Evolutionary conservation across 2,888 invertebrate species (phyloP).

Genomic region (Archaeoteleia sp.): DNA sequence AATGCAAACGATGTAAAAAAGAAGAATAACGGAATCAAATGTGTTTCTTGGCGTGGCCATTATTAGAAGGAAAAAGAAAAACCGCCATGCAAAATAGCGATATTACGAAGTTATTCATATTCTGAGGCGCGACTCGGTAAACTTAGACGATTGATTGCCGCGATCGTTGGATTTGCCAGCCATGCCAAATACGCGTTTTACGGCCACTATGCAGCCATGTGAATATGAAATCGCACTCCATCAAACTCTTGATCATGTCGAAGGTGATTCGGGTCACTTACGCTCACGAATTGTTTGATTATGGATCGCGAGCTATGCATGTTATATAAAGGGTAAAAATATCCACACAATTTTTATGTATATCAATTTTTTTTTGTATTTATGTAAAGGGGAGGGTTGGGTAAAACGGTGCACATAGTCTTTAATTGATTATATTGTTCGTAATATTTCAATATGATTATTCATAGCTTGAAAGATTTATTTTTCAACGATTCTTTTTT

Average conservation of each 20-base stretch:
- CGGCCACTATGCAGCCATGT: conserved; percentile 7
- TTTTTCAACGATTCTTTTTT: no score
- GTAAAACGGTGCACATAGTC: no score
- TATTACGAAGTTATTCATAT: conserved; percentile 13
- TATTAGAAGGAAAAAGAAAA: conserved; percentile 23
- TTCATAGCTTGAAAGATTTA: no score
- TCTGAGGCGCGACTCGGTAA: conserved; percentile 22
- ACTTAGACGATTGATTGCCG: conserved; percentile 26
- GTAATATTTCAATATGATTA: no score
- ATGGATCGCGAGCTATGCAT: neutral
- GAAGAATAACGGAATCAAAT: conserved; percentile 9
- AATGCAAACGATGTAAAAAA: conserved; percentile 7
- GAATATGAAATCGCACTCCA: conserved; percentile 16
- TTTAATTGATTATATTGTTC: no score
- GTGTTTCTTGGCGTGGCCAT: conserved; percentile 19
- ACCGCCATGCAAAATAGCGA: conserved; percentile 16
- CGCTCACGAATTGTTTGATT: conserved; percentile 4
- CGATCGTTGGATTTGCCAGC: conserved; percentile 14
- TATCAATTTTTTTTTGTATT: no score
- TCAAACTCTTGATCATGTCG: conserved; percentile 13
- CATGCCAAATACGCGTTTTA: conserved; percentile 13
- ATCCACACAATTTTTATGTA: no score
- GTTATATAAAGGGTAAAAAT: neutral
- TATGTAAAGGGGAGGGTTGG: no score
- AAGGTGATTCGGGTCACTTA: conserved; percentile 15